Evolutionary conservation across 2,888 invertebrate genomes (phyloP).

Genomic region (Polymixis lichenea): DNA sequence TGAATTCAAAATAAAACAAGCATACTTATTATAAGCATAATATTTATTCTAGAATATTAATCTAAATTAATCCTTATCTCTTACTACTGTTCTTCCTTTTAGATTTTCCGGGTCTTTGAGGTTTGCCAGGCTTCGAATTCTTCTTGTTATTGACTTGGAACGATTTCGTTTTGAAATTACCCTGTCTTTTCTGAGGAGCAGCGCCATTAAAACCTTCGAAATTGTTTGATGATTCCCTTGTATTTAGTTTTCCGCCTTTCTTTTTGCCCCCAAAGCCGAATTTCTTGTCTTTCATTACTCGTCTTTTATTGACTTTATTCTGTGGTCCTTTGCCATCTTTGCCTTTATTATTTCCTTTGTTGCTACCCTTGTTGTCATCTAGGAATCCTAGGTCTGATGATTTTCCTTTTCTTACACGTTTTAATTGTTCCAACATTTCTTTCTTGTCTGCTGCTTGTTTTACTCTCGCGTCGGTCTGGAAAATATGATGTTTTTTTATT

Average conservation of each 20-base stretch:
- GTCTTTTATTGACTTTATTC: conserved; percentile 84
- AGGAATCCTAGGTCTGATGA: conserved; percentile 95
- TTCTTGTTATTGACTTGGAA: conserved; percentile 84
- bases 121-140: conserved; percentile 65
- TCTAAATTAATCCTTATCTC: conserved; percentile 71
- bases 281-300: conserved; percentile 94
- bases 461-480: conserved; percentile 94
- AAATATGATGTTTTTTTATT: conserved; percentile 44
- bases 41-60: conserved; percentile 51
- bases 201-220: conserved; percentile 91
- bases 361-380: conserved; percentile 91
- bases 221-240: conserved; percentile 94
- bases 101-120: conserved; percentile 90
- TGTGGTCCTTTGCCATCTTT: conserved; percentile 74
- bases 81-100: conserved; percentile 82
- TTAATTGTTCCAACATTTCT: conserved; percentile 97
- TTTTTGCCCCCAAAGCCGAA: conserved; percentile 99
- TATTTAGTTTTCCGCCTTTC: conserved; percentile 96
- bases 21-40: conserved; percentile 22
- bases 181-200: conserved; percentile 78
- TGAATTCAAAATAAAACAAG: conserved; percentile 29
- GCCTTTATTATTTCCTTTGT: conserved; percentile 70
- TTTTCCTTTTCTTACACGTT: conserved; percentile 97
- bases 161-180: conserved; percentile 83
- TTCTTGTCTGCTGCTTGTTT: conserved; percentile 97